Conservation (phyloP, 1,140 invertebrate genomes). For the Saccostrea echinata region DNA sequence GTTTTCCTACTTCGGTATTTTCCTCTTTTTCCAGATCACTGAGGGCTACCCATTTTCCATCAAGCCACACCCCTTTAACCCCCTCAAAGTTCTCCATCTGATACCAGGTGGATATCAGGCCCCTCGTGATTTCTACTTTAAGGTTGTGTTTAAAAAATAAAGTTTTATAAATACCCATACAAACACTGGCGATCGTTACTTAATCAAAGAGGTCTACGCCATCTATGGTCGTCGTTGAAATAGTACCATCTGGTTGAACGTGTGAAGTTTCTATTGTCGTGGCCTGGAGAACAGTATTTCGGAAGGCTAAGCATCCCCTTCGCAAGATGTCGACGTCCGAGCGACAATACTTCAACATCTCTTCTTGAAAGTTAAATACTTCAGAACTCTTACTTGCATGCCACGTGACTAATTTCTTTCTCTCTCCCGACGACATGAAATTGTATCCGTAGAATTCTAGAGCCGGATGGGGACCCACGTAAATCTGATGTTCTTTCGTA, state of each 20-base stretch:
- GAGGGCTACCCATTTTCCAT: not conserved
- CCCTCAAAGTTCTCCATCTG: slow-evolving; percentile 16
- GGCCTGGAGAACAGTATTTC: slow-evolving; percentile 40
- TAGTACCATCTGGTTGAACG: slow-evolving; percentile 17
- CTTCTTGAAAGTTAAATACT: slow-evolving; percentile 52
- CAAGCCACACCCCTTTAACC: not conserved
- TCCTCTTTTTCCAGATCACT: not conserved
- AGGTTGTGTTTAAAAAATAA: slow-evolving; percentile 42
- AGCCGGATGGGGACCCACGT: slow-evolving; percentile 50
- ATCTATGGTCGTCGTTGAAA: not conserved
- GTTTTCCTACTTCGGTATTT: slow-evolving; percentile 32
- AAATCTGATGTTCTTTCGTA: slow-evolving; percentile 49
- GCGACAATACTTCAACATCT: slow-evolving; percentile 49
- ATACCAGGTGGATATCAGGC: slow-evolving; percentile 19
- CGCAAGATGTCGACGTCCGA: slow-evolving; percentile 50
- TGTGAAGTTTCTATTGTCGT: slow-evolving; percentile 29
- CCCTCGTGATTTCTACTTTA: slow-evolving; percentile 39
- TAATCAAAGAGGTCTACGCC: slow-evolving; percentile 50
- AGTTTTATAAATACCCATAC: slow-evolving; percentile 42
- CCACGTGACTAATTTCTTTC: slow-evolving; percentile 52
- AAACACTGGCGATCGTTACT: slow-evolving; percentile 51
- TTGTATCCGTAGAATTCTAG: slow-evolving; percentile 45
- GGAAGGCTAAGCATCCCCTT: slow-evolving; percentile 47
- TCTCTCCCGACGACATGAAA: slow-evolving; percentile 34
- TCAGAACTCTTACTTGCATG: slow-evolving; percentile 30